Percentiles rank a stretch among this genome's conserved stretches.
Evolutionary conservation across 2,888 invertebrate genomes (phyloP).

Genomic region (Noctua janthina): DNA sequence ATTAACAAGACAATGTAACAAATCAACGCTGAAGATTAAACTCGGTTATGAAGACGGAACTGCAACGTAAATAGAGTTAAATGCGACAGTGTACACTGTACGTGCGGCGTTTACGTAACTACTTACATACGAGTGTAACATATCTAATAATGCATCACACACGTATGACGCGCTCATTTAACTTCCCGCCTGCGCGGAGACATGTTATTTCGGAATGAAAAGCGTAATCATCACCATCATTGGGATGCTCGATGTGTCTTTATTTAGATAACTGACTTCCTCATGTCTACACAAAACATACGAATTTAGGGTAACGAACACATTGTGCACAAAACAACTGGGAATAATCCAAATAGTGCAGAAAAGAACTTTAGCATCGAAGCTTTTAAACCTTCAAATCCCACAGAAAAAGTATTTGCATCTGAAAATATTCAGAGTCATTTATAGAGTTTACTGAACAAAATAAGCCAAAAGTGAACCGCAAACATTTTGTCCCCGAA

Average conservation of each 20-base stretch:
- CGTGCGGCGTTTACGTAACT: constrained; percentile 30
- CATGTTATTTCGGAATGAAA: constrained; percentile 55
- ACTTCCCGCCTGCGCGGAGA: constrained; percentile 49
- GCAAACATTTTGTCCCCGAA: constrained; percentile 68
- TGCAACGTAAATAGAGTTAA: constrained; percentile 25
- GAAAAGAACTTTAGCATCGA: constrained; percentile 8
- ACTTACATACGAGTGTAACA: constrained; percentile 32
- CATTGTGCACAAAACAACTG: constrained; percentile 35
- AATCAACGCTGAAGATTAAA: constrained; percentile 24
- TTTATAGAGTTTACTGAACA: constrained; percentile 63
- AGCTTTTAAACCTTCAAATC: constrained; percentile 37
- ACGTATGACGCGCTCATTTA: constrained; percentile 53
- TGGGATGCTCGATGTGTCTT: constrained; percentile 39
- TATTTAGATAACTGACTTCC: constrained; percentile 45
- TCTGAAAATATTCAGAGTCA: constrained; percentile 56
- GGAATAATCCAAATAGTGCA: constrained; percentile 1
- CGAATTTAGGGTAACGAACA: constrained; percentile 31
- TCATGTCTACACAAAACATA: constrained; percentile 31
- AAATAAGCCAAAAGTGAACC: constrained; percentile 68
- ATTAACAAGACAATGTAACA: constrained; percentile 20
- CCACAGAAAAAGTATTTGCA: constrained; percentile 40
- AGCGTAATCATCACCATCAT: constrained; percentile 56
- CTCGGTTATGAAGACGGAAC: constrained; percentile 21
- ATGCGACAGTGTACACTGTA: constrained; percentile 16
- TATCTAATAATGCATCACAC: constrained; percentile 49